Conservation (phyloP, 2,113 vertebrate genomes). For the Rissa tridactyla region DNA sequence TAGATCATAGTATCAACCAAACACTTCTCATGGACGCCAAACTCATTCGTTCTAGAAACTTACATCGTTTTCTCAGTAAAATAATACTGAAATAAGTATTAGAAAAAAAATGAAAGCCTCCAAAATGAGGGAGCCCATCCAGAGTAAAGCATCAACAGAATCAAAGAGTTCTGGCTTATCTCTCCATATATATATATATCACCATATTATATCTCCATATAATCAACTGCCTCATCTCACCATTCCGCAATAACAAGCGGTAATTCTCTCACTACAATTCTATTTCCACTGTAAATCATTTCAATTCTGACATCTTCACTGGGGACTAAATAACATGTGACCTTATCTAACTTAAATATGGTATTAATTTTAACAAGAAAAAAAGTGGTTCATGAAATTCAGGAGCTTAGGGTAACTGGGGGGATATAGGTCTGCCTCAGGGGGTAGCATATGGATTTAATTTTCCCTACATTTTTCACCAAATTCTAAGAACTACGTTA, state of each 20-base stretch:
- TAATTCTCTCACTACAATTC: background rate
- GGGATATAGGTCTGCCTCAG: slow-evolving; percentile 42
- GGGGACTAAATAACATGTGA: slow-evolving; percentile 40
- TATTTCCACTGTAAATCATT: slow-evolving; percentile 30
- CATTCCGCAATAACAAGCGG: background rate
- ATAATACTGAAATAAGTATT: background rate
- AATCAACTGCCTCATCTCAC: background rate
- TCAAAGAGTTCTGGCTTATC: background rate
- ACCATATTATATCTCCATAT: background rate
- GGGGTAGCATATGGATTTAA: slow-evolving; percentile 57
- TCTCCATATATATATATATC: background rate
- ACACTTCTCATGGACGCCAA: background rate
- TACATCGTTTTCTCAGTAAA: background rate
- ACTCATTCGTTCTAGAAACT: background rate
- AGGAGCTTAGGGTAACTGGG: slow-evolving; percentile 63
- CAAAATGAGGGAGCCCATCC: background rate
- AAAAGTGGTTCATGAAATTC: slow-evolving; percentile 67
- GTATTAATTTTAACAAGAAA: slow-evolving; percentile 60
- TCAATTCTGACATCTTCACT: slow-evolving; percentile 47
- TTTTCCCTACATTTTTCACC: slow-evolving; percentile 61
- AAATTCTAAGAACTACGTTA: slow-evolving; percentile 50
- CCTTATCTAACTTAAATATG: slow-evolving; percentile 68
- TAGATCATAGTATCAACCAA: background rate
- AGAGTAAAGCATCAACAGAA: background rate
- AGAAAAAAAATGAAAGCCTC: background rate